Evolutionary conservation across 2,113 vertebrate species (phyloP), one percentile per base, ranked within the genome.

Genomic region (Heterotilapia buettikoferi): DNA sequence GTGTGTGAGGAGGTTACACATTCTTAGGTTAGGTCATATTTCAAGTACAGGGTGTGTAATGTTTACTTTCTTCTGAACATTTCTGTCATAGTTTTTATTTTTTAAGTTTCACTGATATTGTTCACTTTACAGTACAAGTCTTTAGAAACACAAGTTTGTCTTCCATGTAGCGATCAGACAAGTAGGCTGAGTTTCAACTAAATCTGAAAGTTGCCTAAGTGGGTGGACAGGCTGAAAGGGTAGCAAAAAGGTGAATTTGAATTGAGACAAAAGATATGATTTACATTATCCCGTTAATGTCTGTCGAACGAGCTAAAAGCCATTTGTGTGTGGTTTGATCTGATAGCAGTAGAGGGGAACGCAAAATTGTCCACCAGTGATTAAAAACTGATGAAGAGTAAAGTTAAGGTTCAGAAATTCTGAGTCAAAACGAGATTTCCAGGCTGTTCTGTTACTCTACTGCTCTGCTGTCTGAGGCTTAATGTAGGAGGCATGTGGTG

Each of bases 371-470:
- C 47, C 40, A 36, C 71, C 82, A 83, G 61, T 89, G 11, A 87
- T 89, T 19, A 73, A 73, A 87, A 84, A 43, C 45, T 2, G 73
- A 81, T 24, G 6, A 83, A 57, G 53, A 53, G 6, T 40, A 71
- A 40, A n/a, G 45, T 50, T 43, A 88, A 59, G n/a, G 16, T 7
- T 47, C 26, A 89, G 76, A 83, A 52, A 36, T 78, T 78, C 7
- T 88, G 88, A 88, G 86, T 91, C 90, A 93, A 80, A 88, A 59
- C 14, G 6, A 50, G 26, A 68, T 59, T 61, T 87, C 24, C n/a
- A 18, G 31, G 54, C 71, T 38, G 66, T 83, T 59, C 40, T 78
- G 47, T 26, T 19, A 16, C 24, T 85, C 6, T 50, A 3, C 40
- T 45, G 38, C 24, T 85, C 9, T 50, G 4, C 50, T 52, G 45